Evolutionary conservation across 2,113 vertebrate species (phyloP).

Genomic region (Ictalurus furcatus): DNA sequence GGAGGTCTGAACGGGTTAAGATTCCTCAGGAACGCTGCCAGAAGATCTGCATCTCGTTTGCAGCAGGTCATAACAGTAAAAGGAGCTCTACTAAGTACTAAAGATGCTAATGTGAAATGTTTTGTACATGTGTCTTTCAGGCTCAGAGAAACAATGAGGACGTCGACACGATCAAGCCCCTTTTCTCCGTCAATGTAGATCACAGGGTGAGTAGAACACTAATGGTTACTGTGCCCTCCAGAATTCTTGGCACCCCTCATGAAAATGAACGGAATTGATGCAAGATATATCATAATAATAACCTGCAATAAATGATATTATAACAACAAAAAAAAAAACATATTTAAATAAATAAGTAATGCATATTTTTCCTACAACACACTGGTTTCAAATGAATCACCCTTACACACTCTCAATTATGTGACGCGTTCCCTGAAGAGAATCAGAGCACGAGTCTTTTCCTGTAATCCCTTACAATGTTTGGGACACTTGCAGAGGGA

Average conservation of each 20-base stretch:
- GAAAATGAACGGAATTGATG: no score
- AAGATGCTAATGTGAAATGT: neutral
- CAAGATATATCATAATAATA: no score
- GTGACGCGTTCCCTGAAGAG: neutral
- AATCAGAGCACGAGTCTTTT: neutral
- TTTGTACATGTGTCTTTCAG: slow-evolving; percentile 60
- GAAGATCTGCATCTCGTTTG: no score
- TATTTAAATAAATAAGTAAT: neutral
- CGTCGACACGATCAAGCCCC: slow-evolving; percentile 79
- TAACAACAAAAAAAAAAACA: neutral
- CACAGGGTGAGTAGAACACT: slow-evolving; percentile 78
- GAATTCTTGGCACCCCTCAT: neutral
- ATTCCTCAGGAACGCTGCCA: no score
- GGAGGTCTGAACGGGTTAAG: no score
- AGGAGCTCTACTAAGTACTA: no score
- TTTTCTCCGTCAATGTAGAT: slow-evolving; percentile 87
- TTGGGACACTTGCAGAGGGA: no score
- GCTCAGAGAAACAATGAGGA: slow-evolving; percentile 92
- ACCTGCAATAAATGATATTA: neutral
- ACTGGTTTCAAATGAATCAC: neutral
- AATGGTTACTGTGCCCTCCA: neutral
- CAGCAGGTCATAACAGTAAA: no score
- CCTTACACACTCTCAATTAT: neutral
- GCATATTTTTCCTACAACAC: neutral
- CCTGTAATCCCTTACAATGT: no score